Conservation (phyloP, 1,140 invertebrate genomes). For the Eriosoma lanigerum region DNA sequence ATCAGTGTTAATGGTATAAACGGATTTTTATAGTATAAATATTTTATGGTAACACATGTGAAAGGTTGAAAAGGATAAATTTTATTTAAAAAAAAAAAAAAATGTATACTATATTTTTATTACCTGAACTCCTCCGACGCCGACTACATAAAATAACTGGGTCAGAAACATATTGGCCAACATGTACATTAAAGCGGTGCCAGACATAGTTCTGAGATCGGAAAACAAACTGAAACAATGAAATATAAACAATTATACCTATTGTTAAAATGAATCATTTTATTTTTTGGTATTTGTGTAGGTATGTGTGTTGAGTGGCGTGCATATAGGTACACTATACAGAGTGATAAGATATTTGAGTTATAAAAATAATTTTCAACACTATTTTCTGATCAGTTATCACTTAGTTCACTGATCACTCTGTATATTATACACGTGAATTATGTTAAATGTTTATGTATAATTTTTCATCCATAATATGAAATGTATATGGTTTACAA, state of each 20-base stretch:
- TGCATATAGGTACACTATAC: neutral
- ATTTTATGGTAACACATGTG: no score
- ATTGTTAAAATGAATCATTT: neutral
- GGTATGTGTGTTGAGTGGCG: neutral
- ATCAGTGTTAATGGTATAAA: no score
- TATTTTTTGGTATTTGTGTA: neutral
- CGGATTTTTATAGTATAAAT: no score
- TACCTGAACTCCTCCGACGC: conserved; percentile 69
- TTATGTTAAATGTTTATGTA: no score
- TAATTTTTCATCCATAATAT: neutral
- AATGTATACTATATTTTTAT: no score
- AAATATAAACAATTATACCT: neutral
- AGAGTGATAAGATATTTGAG: no score
- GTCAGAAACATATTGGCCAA: conserved; percentile 69
- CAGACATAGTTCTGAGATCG: conserved; percentile 66
- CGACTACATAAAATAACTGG: conserved; percentile 70
- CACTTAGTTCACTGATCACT: no score
- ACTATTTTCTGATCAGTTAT: no score
- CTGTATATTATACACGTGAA: no score
- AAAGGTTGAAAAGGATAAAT: no score
- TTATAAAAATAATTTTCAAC: no score
- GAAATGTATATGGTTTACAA: neutral
- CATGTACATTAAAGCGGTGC: conserved; percentile 69
- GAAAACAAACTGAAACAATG: conserved; percentile 68
- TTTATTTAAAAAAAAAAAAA: no score